These are phyloP conservation scores for Acanthurus leucopareius DNA, from an alignment of 2,797 vertebrate genomes.

Conservation along the genomic window DNA sequence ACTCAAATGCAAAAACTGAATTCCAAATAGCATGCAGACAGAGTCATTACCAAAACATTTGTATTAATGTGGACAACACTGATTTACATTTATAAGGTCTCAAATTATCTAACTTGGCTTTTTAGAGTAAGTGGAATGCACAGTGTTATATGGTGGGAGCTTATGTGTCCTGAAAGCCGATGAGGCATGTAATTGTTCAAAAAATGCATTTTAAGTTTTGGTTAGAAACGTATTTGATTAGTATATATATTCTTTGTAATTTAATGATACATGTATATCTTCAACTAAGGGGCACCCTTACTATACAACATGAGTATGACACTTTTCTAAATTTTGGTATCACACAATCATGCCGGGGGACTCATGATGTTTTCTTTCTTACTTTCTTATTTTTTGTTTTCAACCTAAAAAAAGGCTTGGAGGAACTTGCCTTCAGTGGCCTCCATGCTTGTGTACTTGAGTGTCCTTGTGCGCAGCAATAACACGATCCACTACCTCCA, in stretches of 20 bases:
- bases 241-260: background rate
- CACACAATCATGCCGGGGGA: background rate
- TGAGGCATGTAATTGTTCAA: no score
- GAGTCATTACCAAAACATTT: no score
- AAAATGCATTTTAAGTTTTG: no score
- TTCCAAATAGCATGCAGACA: no score
- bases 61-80: no score
- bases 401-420: conserved; percentile 5
- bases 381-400: background rate
- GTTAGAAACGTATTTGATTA: no score
- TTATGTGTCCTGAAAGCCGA: no score
- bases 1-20: no score
- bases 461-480: conserved; percentile 34
- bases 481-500: conserved; percentile 2
- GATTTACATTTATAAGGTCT: no score
- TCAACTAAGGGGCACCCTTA: background rate
- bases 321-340: background rate
- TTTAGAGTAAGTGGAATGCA: no score
- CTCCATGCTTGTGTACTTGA: conserved; percentile 1
- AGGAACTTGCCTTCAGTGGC: conserved; percentile 2
- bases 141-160: no score
- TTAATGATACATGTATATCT: background rate
- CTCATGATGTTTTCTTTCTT: background rate
- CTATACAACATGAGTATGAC: background rate
- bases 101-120: no score